Base-by-base conservation (phyloP, 1,140 invertebrate species). In the Polypedilum pembai region DNA sequence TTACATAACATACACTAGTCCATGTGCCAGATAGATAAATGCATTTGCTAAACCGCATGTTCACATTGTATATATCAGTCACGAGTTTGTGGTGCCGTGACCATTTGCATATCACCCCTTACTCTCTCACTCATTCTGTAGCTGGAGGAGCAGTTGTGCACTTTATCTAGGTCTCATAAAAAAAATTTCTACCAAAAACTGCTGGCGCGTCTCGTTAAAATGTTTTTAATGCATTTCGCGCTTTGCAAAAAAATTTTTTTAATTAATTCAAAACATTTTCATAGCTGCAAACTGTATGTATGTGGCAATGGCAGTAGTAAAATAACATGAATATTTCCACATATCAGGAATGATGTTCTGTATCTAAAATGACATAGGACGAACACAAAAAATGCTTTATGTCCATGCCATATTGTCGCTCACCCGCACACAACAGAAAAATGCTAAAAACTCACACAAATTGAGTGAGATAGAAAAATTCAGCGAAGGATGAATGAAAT, bases 181-280 rank as follows among this genome's bases (percentile, higher is more conserved):
- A n/a, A 56, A 56, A 56, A 56, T 12, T 56, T 56, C 45, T n/a
- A 56, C 8, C 12, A 56, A 56, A 45, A 56, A 56, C 12, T 56
- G 10, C 45, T 56, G 45, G 45, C 45, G n/a, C 45, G 12, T 56
- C 45, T 56, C 45, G 4, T 4, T 56, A 56, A 56, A 56, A 56
- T 56, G 45, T 56, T 56, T 56, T 56, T 56, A 56, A 56, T 56
- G 45, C 45, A 56, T 56, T 56, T 56, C 45, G 45, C 45, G 45
- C 45, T 69, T 21, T 69, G 17, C 20, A 20, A 20, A 69, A 69
- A 21, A 33, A 3, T 33, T 33, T 33, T 33, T 69, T 69, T 69
- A 69, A 69, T 69, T 69, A 69, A 69, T 69, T 69, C 65, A 69
- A 69, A 69, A 69, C 65, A 69, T 69, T 69, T 69, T 69, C 20